Evolutionary conservation across 2,888 invertebrate genomes (phyloP), one percentile per base, ranked within the genome.

Genomic region (Oscheius sp.): DNA sequence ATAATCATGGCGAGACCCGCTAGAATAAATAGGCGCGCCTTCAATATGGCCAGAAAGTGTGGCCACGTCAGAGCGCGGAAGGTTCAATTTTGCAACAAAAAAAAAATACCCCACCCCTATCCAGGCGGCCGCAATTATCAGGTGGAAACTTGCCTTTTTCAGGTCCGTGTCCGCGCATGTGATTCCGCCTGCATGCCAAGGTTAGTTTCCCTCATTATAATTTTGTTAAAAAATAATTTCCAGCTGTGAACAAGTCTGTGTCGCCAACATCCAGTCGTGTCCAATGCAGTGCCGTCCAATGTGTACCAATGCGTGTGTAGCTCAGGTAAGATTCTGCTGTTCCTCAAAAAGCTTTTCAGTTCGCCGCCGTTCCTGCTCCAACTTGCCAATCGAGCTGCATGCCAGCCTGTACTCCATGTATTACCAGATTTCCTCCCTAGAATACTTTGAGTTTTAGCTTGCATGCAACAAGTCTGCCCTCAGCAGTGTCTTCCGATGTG

Each of bases 161-260:
- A 62, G 70, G 75, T 74, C 11, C 63, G 51, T 21, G 55, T 48
- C 35, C 37, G 53, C 58, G 66, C 71, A 32, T 82, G 82, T 72
- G 82, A 82, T 58, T 76, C 83, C 13, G 79, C 77, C 9, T 84
- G 84, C 63, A 82, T 84, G 80, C 83, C 83, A 32, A 73, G 68
- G 35, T 55, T 53, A 2, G 48, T 53, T 11, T 21, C 21, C 21
- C 21, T 21, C 21, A 21, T 21, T 21, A 21, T 21, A 21, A 21
- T 21, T 21, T 21, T 21, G 21, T 21, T 21, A 42, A 42, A 0
- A 42, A 42, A 42, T 42, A 7, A 21, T 21, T 42, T 42, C 0
- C 42, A 42, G 42, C 42, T 82, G 82, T 68, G 72, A 71, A 5
- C 59, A 79, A 11, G 75, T 77, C 10, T 84, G 83, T 68, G 75